phyloP scores from a whole-genome alignment of 2,888 invertebrate genomes.

The Tolmerus cingulatus region DNA sequence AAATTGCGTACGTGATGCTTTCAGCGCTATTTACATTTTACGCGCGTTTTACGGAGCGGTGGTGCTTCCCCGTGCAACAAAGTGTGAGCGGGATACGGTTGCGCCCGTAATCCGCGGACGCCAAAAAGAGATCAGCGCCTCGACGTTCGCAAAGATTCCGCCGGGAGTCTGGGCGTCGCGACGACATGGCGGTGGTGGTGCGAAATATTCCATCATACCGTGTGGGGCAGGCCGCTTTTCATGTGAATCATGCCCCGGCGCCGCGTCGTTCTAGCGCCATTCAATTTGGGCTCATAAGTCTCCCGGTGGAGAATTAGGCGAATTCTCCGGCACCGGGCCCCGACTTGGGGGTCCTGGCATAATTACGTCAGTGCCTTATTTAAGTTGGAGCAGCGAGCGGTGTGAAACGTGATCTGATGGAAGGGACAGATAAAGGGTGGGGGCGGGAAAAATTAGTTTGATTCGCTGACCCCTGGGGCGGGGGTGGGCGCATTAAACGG shows the following conservation, averaged over 20 bases:
- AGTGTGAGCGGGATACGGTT: neutral
- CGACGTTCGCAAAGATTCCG: neutral
- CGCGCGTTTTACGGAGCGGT: constrained; percentile 15
- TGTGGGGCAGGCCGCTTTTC: neutral
- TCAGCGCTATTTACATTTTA: constrained; percentile 32
- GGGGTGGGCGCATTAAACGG: neutral
- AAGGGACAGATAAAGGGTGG: neutral
- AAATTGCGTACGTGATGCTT: constrained; percentile 39
- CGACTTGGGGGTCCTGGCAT: neutral
- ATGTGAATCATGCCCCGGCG: neutral
- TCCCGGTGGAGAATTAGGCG: neutral
- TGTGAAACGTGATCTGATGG: neutral
- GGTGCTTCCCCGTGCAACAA: neutral
- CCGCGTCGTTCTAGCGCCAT: neutral
- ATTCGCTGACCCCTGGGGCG: neutral
- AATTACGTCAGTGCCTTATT: constrained; percentile 14
- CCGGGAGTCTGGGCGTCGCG: neutral
- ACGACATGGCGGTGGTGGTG: neutral
- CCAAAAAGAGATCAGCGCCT: neutral
- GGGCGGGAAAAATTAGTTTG: neutral
- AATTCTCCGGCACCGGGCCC: neutral
- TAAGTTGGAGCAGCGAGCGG: neutral
- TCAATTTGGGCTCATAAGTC: constrained; percentile 18
- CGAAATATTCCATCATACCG: neutral
- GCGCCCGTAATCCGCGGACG: neutral